phyloP scores from a whole-genome alignment of 2,113 vertebrate species.

The Carassius auratus region DNA sequence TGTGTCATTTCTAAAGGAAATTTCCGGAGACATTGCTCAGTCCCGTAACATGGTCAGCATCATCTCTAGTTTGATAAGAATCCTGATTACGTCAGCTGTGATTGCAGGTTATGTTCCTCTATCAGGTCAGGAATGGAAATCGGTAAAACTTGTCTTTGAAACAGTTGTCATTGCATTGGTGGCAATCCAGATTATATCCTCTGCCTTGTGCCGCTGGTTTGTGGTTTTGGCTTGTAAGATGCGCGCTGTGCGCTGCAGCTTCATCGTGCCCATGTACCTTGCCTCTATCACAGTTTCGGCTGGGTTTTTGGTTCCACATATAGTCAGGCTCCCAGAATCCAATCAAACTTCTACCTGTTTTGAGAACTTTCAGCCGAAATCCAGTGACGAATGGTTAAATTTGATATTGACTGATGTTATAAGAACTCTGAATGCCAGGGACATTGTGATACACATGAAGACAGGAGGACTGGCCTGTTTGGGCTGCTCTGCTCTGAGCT shows the following conservation, averaged over 20 bases:
- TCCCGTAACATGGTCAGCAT: slow-evolving; percentile 50
- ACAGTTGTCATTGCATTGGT: slow-evolving; percentile 31
- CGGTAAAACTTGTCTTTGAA: neutral
- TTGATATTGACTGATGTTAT: slow-evolving; percentile 60
- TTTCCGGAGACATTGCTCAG: slow-evolving; percentile 44
- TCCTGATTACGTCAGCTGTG: slow-evolving; percentile 47
- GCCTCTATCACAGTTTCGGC: slow-evolving; percentile 65
- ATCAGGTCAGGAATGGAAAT: slow-evolving; percentile 6
- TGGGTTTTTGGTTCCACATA: slow-evolving; percentile 56
- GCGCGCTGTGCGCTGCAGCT: slow-evolving; percentile 70
- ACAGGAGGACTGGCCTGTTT: slow-evolving; percentile 48
- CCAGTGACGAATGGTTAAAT: slow-evolving; percentile 25
- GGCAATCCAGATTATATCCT: slow-evolving; percentile 69
- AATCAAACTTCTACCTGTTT: slow-evolving; percentile 39
- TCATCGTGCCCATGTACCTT: slow-evolving; percentile 71
- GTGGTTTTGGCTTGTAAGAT: slow-evolving; percentile 74
- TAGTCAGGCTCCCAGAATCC: slow-evolving; percentile 39
- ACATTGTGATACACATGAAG: slow-evolving; percentile 31
- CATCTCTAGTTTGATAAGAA: slow-evolving; percentile 50
- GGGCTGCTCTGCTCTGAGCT: slow-evolving; percentile 57
- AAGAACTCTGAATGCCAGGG: slow-evolving; percentile 59
- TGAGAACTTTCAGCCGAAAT: neutral
- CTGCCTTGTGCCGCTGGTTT: slow-evolving; percentile 74
- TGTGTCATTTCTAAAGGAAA: slow-evolving; percentile 24
- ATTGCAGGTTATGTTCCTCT: slow-evolving; percentile 27